A percentile compares a stretch with the other conserved stretches of the same genome.
Evolutionary conservation across 2,888 invertebrate species (phyloP).

Genomic region (Tuta absoluta): DNA sequence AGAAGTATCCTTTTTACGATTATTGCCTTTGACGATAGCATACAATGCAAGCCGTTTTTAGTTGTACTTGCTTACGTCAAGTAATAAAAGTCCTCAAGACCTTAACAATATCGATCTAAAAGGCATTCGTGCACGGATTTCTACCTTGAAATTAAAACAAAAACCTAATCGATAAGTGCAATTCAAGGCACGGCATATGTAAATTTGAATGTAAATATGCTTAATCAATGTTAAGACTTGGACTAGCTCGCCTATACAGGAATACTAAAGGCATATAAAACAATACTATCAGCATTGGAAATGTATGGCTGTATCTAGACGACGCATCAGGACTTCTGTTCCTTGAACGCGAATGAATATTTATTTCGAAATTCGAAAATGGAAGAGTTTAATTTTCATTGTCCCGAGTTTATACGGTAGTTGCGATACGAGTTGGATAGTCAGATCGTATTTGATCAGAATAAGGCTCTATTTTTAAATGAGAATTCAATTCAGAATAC

Average conservation of each 20-base stretch:
- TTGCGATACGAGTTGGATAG: slow-evolving; percentile 8
- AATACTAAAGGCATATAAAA: slow-evolving; percentile 68
- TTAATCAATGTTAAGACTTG: slow-evolving; percentile 72
- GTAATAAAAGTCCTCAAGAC: slow-evolving; percentile 19
- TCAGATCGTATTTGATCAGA: slow-evolving; percentile 31
- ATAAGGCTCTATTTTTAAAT: slow-evolving; percentile 37
- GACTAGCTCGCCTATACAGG: slow-evolving; percentile 43
- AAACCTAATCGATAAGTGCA: slow-evolving; percentile 66
- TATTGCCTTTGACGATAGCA: slow-evolving; percentile 2
- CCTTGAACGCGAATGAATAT: slow-evolving; percentile 72
- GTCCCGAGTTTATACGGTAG: slow-evolving; percentile 29
- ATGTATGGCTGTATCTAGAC: slow-evolving; percentile 61
- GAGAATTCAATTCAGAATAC: neutral
- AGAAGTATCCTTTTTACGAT: slow-evolving; percentile 7
- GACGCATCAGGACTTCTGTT: slow-evolving; percentile 59
- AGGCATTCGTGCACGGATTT: slow-evolving; percentile 27
- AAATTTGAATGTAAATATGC: slow-evolving; percentile 72
- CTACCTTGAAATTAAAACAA: slow-evolving; percentile 31
- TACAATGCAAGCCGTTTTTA: neutral
- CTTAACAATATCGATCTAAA: slow-evolving; percentile 23
- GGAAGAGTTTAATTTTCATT: slow-evolving; percentile 34
- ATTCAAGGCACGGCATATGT: slow-evolving; percentile 75
- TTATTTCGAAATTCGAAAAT: slow-evolving; percentile 54
- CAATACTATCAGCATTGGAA: slow-evolving; percentile 76
- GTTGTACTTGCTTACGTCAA: neutral